These are phyloP conservation scores for Leucophenga maculata DNA, from an alignment of 2,888 invertebrate genomes.

Conservation along the genomic window DNA sequence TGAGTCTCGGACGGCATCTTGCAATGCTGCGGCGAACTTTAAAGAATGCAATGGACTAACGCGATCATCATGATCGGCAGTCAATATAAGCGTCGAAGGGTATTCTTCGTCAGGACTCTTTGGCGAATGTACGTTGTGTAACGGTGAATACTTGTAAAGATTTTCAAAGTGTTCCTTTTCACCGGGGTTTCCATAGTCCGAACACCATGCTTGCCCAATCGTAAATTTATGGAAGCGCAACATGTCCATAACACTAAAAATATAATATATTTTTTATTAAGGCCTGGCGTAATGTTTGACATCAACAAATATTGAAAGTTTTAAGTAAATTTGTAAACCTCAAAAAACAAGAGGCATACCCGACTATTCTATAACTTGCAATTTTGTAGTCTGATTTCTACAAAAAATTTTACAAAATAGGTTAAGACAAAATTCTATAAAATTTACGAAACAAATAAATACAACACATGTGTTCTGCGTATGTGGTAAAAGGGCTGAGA, in stretches of 20 bases:
- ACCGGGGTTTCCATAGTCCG: conserved; percentile 95
- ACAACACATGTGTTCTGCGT: too few species aligned
- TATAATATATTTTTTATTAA: neutral
- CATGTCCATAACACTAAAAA: conserved; percentile 94
- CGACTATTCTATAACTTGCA: too few species aligned
- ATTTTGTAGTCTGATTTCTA: too few species aligned
- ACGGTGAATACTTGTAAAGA: conserved; percentile 89
- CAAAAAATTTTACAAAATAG: too few species aligned
- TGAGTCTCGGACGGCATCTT: conserved; percentile 79
- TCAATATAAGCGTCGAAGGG: conserved; percentile 91
- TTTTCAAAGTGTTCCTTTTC: conserved; percentile 89
- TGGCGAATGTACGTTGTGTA: conserved; percentile 90
- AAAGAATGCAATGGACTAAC: conserved; percentile 98
- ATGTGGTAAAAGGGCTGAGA: too few species aligned
- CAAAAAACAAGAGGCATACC: too few species aligned
- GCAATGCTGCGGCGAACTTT: conserved; percentile 93
- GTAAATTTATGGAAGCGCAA: conserved; percentile 98
- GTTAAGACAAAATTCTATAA: too few species aligned
- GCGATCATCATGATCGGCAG: conserved; percentile 99
- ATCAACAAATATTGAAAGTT: too few species aligned
- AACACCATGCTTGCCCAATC: conserved; percentile 95
- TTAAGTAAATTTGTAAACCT: too few species aligned
- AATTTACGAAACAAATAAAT: too few species aligned
- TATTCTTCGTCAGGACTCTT: conserved; percentile 78
- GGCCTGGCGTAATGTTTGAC: too few species aligned